Evolutionary conservation across 1,140 invertebrate genomes (phyloP), one percentile per base, ranked within the genome.

Genomic region (Chionoecetes opilio): DNA sequence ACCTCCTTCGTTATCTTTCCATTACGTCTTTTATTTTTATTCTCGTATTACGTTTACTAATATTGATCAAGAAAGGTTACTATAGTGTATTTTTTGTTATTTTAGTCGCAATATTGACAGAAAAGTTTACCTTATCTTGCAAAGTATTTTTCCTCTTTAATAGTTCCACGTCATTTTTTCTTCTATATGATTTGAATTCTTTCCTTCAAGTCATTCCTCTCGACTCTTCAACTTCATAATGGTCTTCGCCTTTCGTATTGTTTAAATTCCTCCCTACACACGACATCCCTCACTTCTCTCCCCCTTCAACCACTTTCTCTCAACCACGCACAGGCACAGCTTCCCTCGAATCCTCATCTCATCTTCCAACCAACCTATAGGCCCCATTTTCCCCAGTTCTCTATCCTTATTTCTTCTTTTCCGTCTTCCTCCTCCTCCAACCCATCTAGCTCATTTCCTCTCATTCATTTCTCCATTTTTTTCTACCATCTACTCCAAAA

Each of bases 81-180:
- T 90, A n/a, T 3, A 46, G 17, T 90, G 9, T 38, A 32, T 90
- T 90, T 91, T 26, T 14, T 91, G 82, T 75, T 75, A 34, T 37
- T 26, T 91, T 53, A n/a, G 41, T 91, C 90, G 9, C 0, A 26
- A 26, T 5, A 11, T 75, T 37, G 0, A 2, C 17, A 11, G 21
- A 6, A 3, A 1, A 32, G 14, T 91, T n/a, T n/a, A n/a, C n/a
- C n/a, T n/a, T n/a, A n/a, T n/a, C n/a, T 29, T 92, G 21, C 26
- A 75, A 21, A 53, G 17, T 84, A 0, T 37, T 84, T 32, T 41
- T 38, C 29, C 26, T 38, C 75, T 41, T 35, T 6, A 63, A 1
- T 3, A n/a, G 14, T 35, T 91, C n/a, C 8, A 34, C n/a, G 26
- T 75, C 82, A 32, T 35, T 26, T 84, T 34, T 37, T 35, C 6